These are phyloP conservation scores for Drosophila cracens DNA, from an alignment of 2,888 invertebrate species.

Conservation along the genomic window DNA sequence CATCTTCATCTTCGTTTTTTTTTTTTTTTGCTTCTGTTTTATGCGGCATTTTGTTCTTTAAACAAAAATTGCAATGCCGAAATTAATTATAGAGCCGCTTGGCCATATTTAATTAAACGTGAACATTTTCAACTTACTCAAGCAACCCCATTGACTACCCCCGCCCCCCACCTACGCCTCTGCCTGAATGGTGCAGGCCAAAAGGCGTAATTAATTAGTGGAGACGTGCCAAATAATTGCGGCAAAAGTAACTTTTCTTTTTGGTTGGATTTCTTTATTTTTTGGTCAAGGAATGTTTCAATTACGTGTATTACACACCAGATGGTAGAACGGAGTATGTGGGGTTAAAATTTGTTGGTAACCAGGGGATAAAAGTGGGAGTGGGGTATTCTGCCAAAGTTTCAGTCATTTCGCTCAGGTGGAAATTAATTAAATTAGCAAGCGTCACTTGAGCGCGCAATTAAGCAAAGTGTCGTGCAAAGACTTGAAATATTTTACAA, in stretches of 20 bases:
- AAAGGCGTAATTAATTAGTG: slow-evolving; percentile 79
- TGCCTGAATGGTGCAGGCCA: slow-evolving; percentile 47
- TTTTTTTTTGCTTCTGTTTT: slow-evolving; percentile 19
- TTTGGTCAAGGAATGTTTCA: slow-evolving; percentile 76
- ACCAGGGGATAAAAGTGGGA: background rate
- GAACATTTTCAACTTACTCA: slow-evolving; percentile 71
- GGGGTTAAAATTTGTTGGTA: background rate
- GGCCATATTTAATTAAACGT: slow-evolving; percentile 77
- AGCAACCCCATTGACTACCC: background rate
- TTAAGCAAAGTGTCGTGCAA: slow-evolving; percentile 75
- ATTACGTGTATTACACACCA: slow-evolving; percentile 72
- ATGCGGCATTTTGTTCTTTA: slow-evolving; percentile 71
- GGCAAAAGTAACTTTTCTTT: slow-evolving; percentile 73
- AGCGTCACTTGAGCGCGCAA: slow-evolving; percentile 73
- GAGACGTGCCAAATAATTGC: slow-evolving; percentile 77
- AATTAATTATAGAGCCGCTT: slow-evolving; percentile 75
- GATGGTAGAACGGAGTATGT: slow-evolving; percentile 19
- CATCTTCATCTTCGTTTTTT: background rate
- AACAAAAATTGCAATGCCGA: slow-evolving; percentile 77
- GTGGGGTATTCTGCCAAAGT: slow-evolving; percentile 46
- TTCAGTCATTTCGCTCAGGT: slow-evolving; percentile 64
- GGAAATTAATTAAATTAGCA: slow-evolving; percentile 81
- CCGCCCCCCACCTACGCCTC: background rate
- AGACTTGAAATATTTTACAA: slow-evolving; percentile 66
- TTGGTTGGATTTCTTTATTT: slow-evolving; percentile 59